Conservation (phyloP, 2,113 vertebrate species). For the Ceyx melanurus region DNA sequence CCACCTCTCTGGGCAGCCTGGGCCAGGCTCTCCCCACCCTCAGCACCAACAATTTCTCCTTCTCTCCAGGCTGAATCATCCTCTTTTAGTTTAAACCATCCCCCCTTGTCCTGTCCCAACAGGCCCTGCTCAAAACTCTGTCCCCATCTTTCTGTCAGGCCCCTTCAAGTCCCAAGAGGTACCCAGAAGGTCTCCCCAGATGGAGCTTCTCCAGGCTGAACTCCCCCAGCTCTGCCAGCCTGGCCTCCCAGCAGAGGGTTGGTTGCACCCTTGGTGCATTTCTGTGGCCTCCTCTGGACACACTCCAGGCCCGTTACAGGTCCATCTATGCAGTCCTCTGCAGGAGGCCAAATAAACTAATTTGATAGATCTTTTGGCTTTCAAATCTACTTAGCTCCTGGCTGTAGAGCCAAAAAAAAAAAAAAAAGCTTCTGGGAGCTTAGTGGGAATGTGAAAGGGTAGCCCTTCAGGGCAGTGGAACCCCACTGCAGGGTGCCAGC, state of each 20-base stretch:
- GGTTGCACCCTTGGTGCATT: not conserved
- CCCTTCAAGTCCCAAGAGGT: not conserved
- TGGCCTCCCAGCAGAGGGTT: not conserved
- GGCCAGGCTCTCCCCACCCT: not conserved
- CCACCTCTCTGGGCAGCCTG: not conserved
- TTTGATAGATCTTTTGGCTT: not conserved
- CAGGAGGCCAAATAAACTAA: not conserved
- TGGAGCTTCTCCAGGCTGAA: not conserved
- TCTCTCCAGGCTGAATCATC: not conserved
- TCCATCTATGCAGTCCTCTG: not conserved
- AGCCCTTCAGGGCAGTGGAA: not conserved
- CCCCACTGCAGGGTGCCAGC: accelerated
- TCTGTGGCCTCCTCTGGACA: not conserved
- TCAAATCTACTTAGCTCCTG: not conserved
- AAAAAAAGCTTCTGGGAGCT: not conserved
- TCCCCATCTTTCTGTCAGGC: not conserved
- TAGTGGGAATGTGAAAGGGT: not conserved
- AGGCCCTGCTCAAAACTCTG: not conserved
- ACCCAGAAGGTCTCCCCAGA: not conserved
- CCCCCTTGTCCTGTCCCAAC: too few species aligned
- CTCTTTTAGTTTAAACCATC: too few species aligned
- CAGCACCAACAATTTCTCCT: not conserved
- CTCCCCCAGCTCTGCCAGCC: not conserved
- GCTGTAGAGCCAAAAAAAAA: not conserved
- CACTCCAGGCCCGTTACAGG: not conserved